Percentiles rank a stretch among this genome's conserved stretches.
Evolutionary conservation across 2,113 vertebrate genomes (phyloP).

Genomic region (Apaloderma vittatum): DNA sequence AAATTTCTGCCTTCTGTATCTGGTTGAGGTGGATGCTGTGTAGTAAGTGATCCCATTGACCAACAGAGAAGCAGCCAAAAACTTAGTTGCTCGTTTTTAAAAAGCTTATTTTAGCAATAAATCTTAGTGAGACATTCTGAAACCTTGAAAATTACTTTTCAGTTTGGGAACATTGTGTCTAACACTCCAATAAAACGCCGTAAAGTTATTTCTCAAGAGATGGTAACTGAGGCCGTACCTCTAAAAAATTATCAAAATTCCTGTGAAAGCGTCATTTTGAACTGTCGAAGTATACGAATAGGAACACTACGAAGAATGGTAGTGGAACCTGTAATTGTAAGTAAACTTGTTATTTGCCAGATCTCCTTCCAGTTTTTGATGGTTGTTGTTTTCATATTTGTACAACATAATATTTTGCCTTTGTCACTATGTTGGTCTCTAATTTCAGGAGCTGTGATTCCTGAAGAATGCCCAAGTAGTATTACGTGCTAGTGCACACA

Average conservation of each 20-base stretch:
- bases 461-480: neutral
- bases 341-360: constrained; percentile 30
- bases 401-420: neutral
- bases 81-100: neutral
- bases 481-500: accelerated
- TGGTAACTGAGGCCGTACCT: constrained; percentile 45
- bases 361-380: neutral
- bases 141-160: constrained; percentile 46
- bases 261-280: constrained; percentile 89
- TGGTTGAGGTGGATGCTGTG: neutral
- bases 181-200: constrained; percentile 86
- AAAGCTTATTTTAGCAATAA: neutral
- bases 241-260: constrained; percentile 60
- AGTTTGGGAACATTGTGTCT: constrained; percentile 89
- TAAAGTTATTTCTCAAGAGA: constrained; percentile 80
- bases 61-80: neutral
- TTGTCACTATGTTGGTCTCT: neutral
- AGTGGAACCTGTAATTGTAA: constrained; percentile 92
- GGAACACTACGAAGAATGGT: constrained; percentile 91
- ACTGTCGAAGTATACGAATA: constrained; percentile 92
- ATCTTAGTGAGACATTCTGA: constrained; percentile 26
- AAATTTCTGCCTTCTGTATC: neutral
- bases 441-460: neutral
- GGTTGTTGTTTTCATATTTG: neutral
- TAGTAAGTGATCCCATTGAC: neutral